Conservation (phyloP, 2,113 vertebrate genomes). For the human region GRCh38 chr7:125782001-125782500, state of each 20-base stretch:
- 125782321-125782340: neutral
- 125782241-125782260: neutral
- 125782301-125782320: neutral
- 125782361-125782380: neutral
- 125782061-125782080: neutral
- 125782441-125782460: neutral
- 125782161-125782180: neutral
- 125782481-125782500: neutral
- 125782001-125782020: neutral
- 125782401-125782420: neutral
- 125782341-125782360: neutral
- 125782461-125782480: neutral
- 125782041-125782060: neutral
- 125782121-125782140: neutral
- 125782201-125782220: neutral
- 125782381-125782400: neutral
- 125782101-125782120: neutral
- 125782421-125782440: neutral
- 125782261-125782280: neutral
- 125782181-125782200: neutral
- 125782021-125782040: neutral
- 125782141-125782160: neutral
- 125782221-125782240: neutral
- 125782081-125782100: neutral
- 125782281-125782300: neutral